Conservation (phyloP, 2,888 invertebrate genomes). For the Melinaea marsaeus region DNA sequence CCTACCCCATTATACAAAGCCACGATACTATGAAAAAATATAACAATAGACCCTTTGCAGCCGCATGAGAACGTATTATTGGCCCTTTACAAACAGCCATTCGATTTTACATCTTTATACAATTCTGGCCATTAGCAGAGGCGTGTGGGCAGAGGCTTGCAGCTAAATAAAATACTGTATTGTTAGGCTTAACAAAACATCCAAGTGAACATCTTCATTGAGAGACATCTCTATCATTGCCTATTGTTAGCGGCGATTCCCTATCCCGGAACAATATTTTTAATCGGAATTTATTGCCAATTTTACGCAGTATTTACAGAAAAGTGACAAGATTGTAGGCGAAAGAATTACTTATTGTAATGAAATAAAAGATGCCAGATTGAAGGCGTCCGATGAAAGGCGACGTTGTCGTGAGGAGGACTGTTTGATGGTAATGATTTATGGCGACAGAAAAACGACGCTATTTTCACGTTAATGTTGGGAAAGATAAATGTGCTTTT, state of each 20-base stretch:
- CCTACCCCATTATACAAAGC: constrained; percentile 71
- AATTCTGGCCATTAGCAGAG: constrained; percentile 72
- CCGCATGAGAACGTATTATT: constrained; percentile 76
- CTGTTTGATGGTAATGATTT: constrained; percentile 75
- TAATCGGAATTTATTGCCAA: constrained; percentile 74
- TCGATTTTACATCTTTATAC: constrained; percentile 75
- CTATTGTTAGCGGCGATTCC: constrained; percentile 59
- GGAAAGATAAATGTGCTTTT: constrained; percentile 66
- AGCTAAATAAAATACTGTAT: constrained; percentile 73
- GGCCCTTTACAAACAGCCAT: constrained; percentile 68
- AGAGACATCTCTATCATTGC: constrained; percentile 54
- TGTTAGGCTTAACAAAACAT: constrained; percentile 70
- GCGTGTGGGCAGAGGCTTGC: constrained; percentile 76
- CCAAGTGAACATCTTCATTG: constrained; percentile 76
- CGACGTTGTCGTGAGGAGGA: constrained; percentile 52
- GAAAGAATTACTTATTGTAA: constrained; percentile 76
- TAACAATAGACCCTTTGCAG: constrained; percentile 70
- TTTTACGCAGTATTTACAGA: constrained; percentile 73
- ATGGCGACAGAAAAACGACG: constrained; percentile 68
- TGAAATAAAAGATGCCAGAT: constrained; percentile 74
- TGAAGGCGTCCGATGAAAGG: constrained; percentile 73
- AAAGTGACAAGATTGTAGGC: constrained; percentile 70
- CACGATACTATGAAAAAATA: constrained; percentile 61
- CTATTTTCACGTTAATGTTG: constrained; percentile 67
- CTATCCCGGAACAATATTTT: constrained; percentile 59